phyloP scores from a whole-genome alignment of 2,113 vertebrate genomes.

The Spilogale gracilis region DNA sequence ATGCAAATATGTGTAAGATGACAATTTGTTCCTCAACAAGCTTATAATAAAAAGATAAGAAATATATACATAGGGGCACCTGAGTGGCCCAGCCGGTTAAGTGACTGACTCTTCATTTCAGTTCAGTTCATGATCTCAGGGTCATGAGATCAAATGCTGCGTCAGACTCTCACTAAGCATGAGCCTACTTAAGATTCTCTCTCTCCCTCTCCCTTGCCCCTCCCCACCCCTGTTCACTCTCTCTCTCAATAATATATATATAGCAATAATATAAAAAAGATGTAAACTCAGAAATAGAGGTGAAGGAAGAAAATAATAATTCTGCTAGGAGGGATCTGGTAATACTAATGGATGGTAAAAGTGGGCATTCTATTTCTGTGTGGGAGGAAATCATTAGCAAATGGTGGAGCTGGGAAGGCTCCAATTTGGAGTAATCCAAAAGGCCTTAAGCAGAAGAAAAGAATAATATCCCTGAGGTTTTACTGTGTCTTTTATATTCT shows the following conservation, averaged over 20 bases:
- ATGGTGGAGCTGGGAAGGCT: not conserved
- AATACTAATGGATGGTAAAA: not conserved
- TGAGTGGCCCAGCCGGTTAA: not conserved
- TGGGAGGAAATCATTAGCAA: not conserved
- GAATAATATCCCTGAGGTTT: not conserved
- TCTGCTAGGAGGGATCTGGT: not conserved
- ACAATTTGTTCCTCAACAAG: not conserved
- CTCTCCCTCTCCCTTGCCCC: not conserved
- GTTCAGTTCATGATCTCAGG: not conserved
- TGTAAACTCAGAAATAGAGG: not conserved
- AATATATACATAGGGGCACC: not conserved
- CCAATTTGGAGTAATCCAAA: not conserved
- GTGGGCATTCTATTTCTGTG: not conserved
- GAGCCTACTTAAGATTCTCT: not conserved
- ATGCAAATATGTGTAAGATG: not conserved
- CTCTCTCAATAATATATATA: not conserved
- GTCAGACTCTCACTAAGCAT: not conserved
- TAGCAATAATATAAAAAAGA: not conserved
- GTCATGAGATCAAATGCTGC: not conserved
- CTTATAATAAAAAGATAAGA: conserved; percentile 36
- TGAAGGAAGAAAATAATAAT: not conserved
- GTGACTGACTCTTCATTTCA: not conserved
- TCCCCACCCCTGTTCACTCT: not conserved
- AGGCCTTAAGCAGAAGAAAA: not conserved
- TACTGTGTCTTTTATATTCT: not conserved